Evolutionary conservation across 2,888 invertebrate genomes (phyloP), one percentile per base, ranked within the genome.

Genomic region (Chrysotoxum bicinctum): DNA sequence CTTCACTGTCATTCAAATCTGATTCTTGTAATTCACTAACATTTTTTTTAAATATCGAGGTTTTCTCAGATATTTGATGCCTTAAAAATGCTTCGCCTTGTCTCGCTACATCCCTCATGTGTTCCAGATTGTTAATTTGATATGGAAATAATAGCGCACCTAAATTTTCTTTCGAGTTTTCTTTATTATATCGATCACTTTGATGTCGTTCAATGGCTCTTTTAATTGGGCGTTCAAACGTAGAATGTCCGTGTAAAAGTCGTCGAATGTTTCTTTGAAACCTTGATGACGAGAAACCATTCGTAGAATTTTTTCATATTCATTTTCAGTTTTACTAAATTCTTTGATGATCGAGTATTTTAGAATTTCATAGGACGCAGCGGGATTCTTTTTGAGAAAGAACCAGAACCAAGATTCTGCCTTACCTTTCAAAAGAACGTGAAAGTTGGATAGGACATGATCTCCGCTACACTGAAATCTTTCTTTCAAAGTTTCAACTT

Each of bases 401-500:
- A n/a, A n/a, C n/a, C n/a, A n/a, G n/a, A n/a, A n/a, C n/a, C n/a
- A n/a, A n/a, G n/a, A n/a, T n/a, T 69, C 69, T 5, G 54, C 52
- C 8, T 69, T 54, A 1, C 69, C 40, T 43, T 54, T 54, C 9
- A 69, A 16, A 2, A 54, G 26, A 16, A 54, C 52, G 7, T 69
- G 54, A 14, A 69, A 69, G 16, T 54, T 69, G 3, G 69, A 40
- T 16, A 54, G 6, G 4, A 69, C 37, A 54, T 54, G 50, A 4
- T 52, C 35, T 37, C 68, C 37, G 12, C 52, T 54, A 12, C 16
- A 54, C 10, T 26, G 40, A 0, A 30, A 52, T 2, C 54, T 40
- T 19, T 69, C 40, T 23, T 16, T 37, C 9, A 69, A 12, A 1
- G 54, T 69, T 40, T 69, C 69, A 6, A 69, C 40, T 8, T 69